Evolutionary conservation across 2,888 invertebrate genomes (phyloP), one percentile per base, ranked within the genome.

Genomic region (Tyria jacobaeae): DNA sequence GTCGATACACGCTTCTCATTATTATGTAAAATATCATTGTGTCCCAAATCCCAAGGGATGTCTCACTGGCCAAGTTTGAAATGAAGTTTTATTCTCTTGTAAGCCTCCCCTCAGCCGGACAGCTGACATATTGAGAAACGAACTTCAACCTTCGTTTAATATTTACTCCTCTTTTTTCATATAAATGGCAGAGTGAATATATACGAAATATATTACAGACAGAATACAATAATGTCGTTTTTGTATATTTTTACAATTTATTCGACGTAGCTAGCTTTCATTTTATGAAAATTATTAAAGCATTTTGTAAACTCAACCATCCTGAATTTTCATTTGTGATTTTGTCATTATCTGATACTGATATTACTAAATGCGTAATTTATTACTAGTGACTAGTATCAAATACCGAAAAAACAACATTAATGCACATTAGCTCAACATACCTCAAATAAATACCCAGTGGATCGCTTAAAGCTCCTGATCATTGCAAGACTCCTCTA

Each of bases 21-120:
- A 88, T 89, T 88, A 90, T 89, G 88, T 83, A 89, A 88, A 89
- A 89, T 84, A 82, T 78, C 74, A 87, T 87, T 89, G 88, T 88
- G 82, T 78, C 80, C 82, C 70, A 79, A 80, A 85, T 85, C 85
- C 81, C 78, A 62, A 70, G 81, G 86, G 87, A 86, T 75, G 80
- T 79, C 71, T 81, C 77, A 79, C 77, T 78, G 75, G 73, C 69
- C 71, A 73, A 80, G 75, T 77, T 78, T 78, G 79, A 82, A 82
- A 81, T 79, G 80, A 80, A 80, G 77, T 80, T 84, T 81, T 84
- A 81, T 86, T 82, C 75, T 69, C 73, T 75, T 74, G 50, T 56
- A 73, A 73, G 70, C 64, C 72, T 75, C 79, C 81, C 81, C 74
- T 73, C 58, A 27, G 67, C 70, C 74, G 83, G 88, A 88, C 88